phyloP scores from a whole-genome alignment of 2,113 vertebrate genomes.

The Gasterosteus aculeatus region DNA sequence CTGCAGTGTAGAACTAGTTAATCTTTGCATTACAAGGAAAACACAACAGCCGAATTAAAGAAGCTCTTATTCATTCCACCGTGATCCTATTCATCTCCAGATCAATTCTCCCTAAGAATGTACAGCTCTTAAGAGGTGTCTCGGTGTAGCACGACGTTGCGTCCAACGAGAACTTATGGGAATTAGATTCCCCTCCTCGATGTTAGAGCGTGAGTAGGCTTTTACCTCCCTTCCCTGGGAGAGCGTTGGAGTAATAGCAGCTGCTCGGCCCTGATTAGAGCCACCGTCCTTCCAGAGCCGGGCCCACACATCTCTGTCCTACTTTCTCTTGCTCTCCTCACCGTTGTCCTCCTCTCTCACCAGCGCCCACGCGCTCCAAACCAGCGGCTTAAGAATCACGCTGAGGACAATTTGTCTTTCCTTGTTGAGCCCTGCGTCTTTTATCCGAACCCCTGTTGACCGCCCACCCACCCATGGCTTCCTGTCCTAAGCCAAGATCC shows the following conservation, averaged over 20 bases:
- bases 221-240: conserved; percentile 63
- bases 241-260: conserved; percentile 73
- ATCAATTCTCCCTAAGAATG: conserved; percentile 31
- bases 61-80: conserved; percentile 7
- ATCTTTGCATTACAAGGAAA: background rate
- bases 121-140: background rate
- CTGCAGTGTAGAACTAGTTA: background rate
- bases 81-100: conserved; percentile 12
- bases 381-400: conserved; percentile 35
- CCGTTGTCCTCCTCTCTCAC: conserved; percentile 28
- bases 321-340: conserved; percentile 59
- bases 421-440: conserved; percentile 5
- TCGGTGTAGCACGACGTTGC: conserved; percentile 8
- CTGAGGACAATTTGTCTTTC: background rate
- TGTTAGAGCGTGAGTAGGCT: conserved; percentile 62
- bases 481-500: conserved; percentile 9
- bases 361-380: conserved; percentile 32
- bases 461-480: conserved; percentile 27
- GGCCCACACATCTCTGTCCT: conserved; percentile 76
- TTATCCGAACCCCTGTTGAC: conserved; percentile 7
- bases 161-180: conserved; percentile 33
- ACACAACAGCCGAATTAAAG: conserved; percentile 11
- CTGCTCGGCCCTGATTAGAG: conserved; percentile 75
- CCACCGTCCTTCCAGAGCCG: conserved; percentile 61
- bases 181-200: conserved; percentile 54